Evolutionary conservation across 2,797 vertebrate genomes (phyloP).

Genomic region (Hoplostethus mediterraneus): DNA sequence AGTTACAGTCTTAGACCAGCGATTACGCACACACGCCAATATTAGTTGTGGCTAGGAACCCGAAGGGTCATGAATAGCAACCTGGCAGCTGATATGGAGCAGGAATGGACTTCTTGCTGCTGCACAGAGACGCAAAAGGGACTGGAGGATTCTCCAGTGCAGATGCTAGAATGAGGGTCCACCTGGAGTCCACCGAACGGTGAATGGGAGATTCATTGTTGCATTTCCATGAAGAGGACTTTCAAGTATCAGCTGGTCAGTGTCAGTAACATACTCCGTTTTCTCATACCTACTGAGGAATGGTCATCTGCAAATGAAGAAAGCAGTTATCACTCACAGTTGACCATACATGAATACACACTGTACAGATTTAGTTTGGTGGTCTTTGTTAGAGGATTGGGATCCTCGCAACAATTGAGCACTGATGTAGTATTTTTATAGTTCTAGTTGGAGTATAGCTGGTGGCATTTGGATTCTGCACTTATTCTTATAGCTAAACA

Average conservation of each 20-base stretch:
- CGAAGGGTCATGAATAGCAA: constrained; percentile 21
- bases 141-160: constrained; percentile 52
- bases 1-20: constrained; percentile 16
- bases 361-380: neutral
- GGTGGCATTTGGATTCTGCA: neutral
- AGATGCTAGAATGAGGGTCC: constrained; percentile 30
- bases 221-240: constrained; percentile 43
- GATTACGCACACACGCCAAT: constrained; percentile 23
- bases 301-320: constrained; percentile 17
- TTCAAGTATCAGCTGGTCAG: constrained; percentile 31
- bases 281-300: constrained; percentile 20
- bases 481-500: neutral
- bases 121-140: constrained; percentile 12
- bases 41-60: constrained; percentile 23
- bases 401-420: neutral
- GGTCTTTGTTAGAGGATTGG: neutral
- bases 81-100: constrained; percentile 26
- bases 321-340: neutral
- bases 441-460: too few species aligned
- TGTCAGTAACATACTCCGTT: constrained; percentile 27
- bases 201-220: constrained; percentile 13
- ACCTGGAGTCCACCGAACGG: constrained; percentile 29
- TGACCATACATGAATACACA: constrained; percentile 32
- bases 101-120: constrained; percentile 32
- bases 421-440: neutral